Evolutionary conservation across 2,113 vertebrate genomes (phyloP), one percentile per base, ranked within the genome.

Genomic region (Paralichthys olivaceus): DNA sequence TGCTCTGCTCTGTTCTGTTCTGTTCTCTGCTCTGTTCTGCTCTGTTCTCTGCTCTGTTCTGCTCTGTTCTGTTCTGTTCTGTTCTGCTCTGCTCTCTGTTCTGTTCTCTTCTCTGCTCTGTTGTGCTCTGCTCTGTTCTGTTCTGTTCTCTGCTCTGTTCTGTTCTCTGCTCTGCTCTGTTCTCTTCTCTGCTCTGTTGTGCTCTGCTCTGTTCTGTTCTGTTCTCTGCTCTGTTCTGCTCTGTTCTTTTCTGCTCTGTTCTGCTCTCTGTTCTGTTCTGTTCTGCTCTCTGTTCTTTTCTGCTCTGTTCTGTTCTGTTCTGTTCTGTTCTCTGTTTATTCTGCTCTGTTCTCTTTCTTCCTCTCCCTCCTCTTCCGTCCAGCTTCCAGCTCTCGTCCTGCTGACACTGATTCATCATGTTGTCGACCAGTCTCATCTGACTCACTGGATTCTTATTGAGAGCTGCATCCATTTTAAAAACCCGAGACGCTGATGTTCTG

Each of bases 1-100:
- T 62, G 69, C 77, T 85, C 81, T 9, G 28, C 6, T 26, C 53
- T 23, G 4, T 22, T 8, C 59, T 78, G 61, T 64, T 74, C 62
- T 56, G 51, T 49, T 49, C 45, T 49, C 45, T 15, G 47, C 4
- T 49, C 47, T 49, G 1, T 17, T 28, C 26, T 37, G 45, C 20
- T 49, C 47, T 17, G 47, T 20, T 20, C 47, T 19, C 14, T 49
- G 47, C 34, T 37, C 34, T 37, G 34, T 37, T 37, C 60, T 62
- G 69, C 77, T 85, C 81, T 9, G 28, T 15, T 26, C 53, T 23
- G 4, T 22, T 7, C 59, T 78, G 66, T 12, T 20, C 49, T 45
- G 17, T 34, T 72, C 68, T 74, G 62, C 7, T 32, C 29, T 57
- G 51, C n/a, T 51, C 49, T 51, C 19, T 19, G 49, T 8, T 51